These are phyloP conservation scores for Fratercula arctica DNA, from an alignment of 2,797 vertebrate genomes.

Conservation along the genomic window DNA sequence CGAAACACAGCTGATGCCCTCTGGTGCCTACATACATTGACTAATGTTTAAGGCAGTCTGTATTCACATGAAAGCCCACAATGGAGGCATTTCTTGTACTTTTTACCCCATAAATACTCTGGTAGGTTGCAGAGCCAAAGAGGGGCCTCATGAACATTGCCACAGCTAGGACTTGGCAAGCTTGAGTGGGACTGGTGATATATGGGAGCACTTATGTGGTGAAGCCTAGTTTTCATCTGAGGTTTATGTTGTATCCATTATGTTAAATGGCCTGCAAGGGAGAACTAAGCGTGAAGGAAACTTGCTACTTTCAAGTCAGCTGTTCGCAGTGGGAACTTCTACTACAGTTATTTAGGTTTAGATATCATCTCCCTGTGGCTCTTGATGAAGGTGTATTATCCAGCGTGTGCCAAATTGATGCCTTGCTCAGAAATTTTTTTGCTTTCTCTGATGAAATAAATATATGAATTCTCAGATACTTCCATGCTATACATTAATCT, in stretches of 20 bases:
- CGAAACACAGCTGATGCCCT: background rate
- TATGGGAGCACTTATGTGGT: background rate
- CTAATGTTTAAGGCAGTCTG: background rate
- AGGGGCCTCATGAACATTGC: background rate
- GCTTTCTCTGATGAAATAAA: background rate
- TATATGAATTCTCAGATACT: background rate
- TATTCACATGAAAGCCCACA: background rate
- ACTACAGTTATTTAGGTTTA: background rate
- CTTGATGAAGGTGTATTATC: background rate
- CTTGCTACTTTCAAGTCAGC: background rate
- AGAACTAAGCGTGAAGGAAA: background rate
- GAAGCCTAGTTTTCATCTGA: slow-evolving; percentile 28
- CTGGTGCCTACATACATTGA: background rate
- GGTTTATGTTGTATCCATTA: background rate
- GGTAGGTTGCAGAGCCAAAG: background rate
- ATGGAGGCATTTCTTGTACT: background rate
- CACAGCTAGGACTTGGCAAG: slow-evolving; percentile 2
- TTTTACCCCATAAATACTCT: slow-evolving; percentile 13
- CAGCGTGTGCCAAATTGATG: background rate
- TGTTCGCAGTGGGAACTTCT: background rate
- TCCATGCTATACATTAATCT: background rate
- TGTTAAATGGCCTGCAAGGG: background rate
- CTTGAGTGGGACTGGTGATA: background rate
- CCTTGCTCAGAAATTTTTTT: background rate
- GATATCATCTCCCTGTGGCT: background rate